phyloP scores from a whole-genome alignment of 2,113 vertebrate genomes.

The Elaphurus davidianus region DNA sequence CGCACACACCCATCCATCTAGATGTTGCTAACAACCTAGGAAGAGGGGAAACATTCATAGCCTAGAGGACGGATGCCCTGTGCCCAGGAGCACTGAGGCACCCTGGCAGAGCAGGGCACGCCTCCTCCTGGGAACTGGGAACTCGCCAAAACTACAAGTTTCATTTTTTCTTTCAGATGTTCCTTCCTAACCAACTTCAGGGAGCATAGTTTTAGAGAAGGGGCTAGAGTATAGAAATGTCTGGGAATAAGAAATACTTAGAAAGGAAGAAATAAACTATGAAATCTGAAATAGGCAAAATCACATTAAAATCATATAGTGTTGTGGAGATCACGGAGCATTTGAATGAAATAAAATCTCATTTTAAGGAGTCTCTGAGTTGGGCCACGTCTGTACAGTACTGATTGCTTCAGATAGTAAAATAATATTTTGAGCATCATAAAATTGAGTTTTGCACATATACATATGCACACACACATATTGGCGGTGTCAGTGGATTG shows the following conservation, averaged over 20 bases:
- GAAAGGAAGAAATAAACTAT: background rate
- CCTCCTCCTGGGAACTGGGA: background rate
- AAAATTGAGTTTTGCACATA: background rate
- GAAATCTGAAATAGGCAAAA: constrained; percentile 11
- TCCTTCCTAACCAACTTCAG: background rate
- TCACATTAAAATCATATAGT: background rate
- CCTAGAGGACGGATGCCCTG: background rate
- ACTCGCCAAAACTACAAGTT: background rate
- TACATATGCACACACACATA: background rate
- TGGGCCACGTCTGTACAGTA: background rate
- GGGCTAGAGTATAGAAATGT: background rate
- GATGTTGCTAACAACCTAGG: background rate
- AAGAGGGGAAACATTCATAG: background rate
- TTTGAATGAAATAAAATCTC: constrained; percentile 43
- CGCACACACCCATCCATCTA: background rate
- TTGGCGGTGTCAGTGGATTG: background rate
- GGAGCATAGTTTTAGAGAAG: background rate
- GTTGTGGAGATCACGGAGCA: background rate
- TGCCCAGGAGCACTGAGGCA: background rate
- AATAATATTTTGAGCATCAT: background rate
- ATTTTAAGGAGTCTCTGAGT: background rate
- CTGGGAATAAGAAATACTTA: background rate
- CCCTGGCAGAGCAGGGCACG: background rate
- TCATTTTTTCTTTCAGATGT: background rate
- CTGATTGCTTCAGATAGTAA: background rate